Conservation (phyloP, 2,797 vertebrate species). For the Sebastes elongatus region DNA sequence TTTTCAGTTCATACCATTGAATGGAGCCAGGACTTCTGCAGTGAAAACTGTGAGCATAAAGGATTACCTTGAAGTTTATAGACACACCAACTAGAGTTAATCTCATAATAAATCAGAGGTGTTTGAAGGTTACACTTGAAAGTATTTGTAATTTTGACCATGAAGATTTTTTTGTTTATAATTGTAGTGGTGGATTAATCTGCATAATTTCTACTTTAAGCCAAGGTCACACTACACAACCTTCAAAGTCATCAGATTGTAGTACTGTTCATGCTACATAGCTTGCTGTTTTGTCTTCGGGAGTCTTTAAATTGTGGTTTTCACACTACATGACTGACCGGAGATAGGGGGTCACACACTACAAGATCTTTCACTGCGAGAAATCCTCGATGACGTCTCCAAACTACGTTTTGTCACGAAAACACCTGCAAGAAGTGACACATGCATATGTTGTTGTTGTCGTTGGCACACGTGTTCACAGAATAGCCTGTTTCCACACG, state of each 20-base stretch:
- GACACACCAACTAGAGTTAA: not conserved
- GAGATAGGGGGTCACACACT: too few species aligned
- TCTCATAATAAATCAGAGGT: not conserved
- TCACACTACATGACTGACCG: too few species aligned
- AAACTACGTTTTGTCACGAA: too few species aligned
- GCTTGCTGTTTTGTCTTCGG: not conserved
- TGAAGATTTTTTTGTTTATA: not conserved
- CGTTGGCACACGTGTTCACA: too few species aligned
- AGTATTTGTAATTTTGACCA: not conserved
- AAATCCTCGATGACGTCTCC: accelerated
- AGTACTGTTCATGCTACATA: too few species aligned
- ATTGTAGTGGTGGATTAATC: not conserved
- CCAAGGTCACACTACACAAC: too few species aligned
- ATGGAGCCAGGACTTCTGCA: not conserved
- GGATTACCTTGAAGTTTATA: not conserved
- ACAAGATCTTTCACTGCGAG: too few species aligned
- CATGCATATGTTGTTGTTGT: too few species aligned
- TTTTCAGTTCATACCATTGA: not conserved
- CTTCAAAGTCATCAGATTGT: too few species aligned
- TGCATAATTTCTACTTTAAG: not conserved
- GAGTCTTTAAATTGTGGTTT: too few species aligned
- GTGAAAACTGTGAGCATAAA: not conserved
- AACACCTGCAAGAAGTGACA: too few species aligned
- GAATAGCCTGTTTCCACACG: too few species aligned
- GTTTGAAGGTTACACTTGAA: not conserved